Evolutionary conservation across 1,140 invertebrate species (phyloP).

Genomic region (Neodiprion virginianus): DNA sequence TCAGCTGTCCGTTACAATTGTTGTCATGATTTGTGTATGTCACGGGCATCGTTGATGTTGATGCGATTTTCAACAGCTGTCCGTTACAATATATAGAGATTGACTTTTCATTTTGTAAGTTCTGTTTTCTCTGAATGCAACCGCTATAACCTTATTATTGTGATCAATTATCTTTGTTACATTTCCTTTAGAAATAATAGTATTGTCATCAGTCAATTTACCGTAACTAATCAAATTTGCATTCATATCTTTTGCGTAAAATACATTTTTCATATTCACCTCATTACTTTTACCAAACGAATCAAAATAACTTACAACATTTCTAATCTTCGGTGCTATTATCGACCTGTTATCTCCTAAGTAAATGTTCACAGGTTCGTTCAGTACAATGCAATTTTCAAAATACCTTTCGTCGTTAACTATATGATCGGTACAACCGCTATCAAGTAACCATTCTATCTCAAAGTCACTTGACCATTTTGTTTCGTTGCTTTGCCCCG

Average conservation of each 20-base stretch:
- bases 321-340: slow-evolving; percentile 23
- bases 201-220: slow-evolving; percentile 21
- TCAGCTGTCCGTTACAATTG: too few relatives aligned
- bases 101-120: neutral
- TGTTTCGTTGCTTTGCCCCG: slow-evolving; percentile 25
- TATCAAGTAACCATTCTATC: slow-evolving; percentile 29
- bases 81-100: too few relatives aligned
- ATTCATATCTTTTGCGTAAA: slow-evolving; percentile 23
- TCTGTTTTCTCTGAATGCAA: neutral
- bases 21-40: too few relatives aligned
- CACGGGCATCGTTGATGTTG: too few relatives aligned
- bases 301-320: slow-evolving; percentile 14
- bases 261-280: slow-evolving; percentile 21
- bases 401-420: slow-evolving; percentile 29
- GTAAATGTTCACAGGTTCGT: slow-evolving; percentile 17
- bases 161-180: slow-evolving; percentile 11
- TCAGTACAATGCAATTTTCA: slow-evolving; percentile 5
- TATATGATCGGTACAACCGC: slow-evolving; percentile 29
- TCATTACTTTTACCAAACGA: neutral
- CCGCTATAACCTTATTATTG: neutral
- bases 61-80: too few relatives aligned
- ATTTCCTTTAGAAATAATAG: slow-evolving; percentile 15
- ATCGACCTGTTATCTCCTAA: slow-evolving; percentile 16
- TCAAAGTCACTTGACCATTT: neutral
- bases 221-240: slow-evolving; percentile 18